phyloP scores from a whole-genome alignment of 2,888 invertebrate genomes.

The Eupithecia vulgata region DNA sequence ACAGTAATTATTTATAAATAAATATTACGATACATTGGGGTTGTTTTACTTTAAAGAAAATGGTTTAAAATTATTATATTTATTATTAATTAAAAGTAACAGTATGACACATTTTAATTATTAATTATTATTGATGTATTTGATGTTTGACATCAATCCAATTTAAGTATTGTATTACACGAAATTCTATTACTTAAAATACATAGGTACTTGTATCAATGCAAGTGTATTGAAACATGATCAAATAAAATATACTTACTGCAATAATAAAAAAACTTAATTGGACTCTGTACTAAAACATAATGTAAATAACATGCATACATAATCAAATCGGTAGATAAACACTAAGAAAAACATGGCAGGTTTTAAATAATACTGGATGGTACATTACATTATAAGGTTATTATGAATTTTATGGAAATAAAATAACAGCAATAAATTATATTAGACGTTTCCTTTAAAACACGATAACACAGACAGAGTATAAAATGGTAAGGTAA shows the following conservation, averaged over 20 bases:
- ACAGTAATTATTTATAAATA: slow-evolving; percentile 76
- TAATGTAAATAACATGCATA: not conserved
- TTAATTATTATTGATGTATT: too few relatives aligned
- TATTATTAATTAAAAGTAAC: not conserved
- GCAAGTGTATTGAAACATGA: not conserved
- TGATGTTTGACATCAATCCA: slow-evolving; percentile 8
- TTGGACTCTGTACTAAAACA: not conserved
- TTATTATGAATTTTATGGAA: not conserved
- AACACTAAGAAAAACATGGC: not conserved
- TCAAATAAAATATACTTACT: not conserved
- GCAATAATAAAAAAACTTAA: not conserved
- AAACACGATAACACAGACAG: not conserved
- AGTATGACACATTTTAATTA: not conserved
- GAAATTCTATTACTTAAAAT: not conserved
- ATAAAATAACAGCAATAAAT: not conserved
- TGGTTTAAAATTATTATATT: not conserved
- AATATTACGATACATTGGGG: slow-evolving; percentile 53
- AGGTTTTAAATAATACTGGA: not conserved
- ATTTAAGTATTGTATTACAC: not conserved
- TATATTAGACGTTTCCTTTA: not conserved
- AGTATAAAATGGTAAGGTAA: not conserved
- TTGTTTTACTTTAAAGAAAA: slow-evolving; percentile 53
- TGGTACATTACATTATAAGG: not conserved
- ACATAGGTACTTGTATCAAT: not conserved
- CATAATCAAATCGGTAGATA: not conserved